Conservation (phyloP, 1,140 invertebrate species). For the Radopholus similis region DNA sequence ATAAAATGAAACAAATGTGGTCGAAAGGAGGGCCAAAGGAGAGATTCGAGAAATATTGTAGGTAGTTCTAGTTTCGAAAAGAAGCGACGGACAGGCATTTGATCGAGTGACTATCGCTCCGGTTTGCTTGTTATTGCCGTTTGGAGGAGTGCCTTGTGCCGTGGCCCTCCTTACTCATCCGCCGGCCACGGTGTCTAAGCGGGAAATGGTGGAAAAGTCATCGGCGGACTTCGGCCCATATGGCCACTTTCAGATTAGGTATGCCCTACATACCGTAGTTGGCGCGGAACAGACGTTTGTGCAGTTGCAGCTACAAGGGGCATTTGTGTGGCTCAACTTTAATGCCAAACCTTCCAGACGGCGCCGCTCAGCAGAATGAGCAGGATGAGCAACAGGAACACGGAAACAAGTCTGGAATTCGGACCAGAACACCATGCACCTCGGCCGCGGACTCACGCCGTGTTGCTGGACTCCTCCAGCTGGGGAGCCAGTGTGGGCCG, state of each 20-base stretch:
- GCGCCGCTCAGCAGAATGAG: slow-evolving; percentile 53
- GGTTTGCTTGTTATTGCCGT: too few species aligned
- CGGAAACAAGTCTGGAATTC: slow-evolving; percentile 32
- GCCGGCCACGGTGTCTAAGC: slow-evolving; percentile 52
- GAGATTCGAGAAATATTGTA: too few species aligned
- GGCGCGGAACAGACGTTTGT: slow-evolving; percentile 51
- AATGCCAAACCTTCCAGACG: slow-evolving; percentile 47
- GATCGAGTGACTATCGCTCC: background rate
- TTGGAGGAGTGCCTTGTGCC: too few species aligned
- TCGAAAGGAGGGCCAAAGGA: too few species aligned
- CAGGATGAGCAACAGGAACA: slow-evolving; percentile 55
- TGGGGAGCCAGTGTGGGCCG: slow-evolving; percentile 52
- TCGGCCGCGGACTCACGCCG: slow-evolving; percentile 17
- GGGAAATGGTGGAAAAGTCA: too few species aligned
- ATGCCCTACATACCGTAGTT: slow-evolving; percentile 58
- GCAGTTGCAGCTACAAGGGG: slow-evolving; percentile 32
- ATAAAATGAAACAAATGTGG: too few species aligned
- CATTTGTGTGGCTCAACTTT: background rate
- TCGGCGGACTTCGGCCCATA: too few species aligned
- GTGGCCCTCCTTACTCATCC: too few species aligned
- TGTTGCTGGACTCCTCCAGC: slow-evolving; percentile 51
- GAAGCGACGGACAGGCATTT: background rate
- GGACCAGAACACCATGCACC: too few species aligned
- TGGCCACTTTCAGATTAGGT: too few species aligned
- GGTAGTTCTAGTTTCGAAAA: too few species aligned